phyloP scores from a whole-genome alignment of 2,113 vertebrate species.

The Grammomys surdaster region DNA sequence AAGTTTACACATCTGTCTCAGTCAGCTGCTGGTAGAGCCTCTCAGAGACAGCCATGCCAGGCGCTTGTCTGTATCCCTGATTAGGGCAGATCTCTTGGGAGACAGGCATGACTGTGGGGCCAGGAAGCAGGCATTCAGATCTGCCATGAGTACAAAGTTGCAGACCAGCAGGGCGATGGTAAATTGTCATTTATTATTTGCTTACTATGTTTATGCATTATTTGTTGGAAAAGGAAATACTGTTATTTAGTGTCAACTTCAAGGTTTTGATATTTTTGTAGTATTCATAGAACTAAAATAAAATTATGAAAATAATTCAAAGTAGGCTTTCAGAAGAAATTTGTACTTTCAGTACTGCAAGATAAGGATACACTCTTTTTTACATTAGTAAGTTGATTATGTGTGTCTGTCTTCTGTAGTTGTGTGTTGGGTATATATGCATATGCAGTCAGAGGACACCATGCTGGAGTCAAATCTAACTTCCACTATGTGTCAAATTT shows the following conservation, averaged over 20 bases:
- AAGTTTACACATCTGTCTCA: too few relatives aligned
- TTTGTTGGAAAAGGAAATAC: neutral
- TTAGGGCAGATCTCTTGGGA: too few relatives aligned
- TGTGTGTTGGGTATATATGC: too few relatives aligned
- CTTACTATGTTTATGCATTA: neutral
- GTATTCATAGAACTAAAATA: neutral
- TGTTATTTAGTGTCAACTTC: neutral
- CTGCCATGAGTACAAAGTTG: too few relatives aligned
- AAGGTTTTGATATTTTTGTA: neutral
- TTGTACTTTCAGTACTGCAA: neutral
- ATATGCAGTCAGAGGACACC: neutral
- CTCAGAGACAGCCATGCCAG: too few relatives aligned
- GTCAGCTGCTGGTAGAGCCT: too few relatives aligned
- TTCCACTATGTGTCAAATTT: neutral
- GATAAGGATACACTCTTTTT: neutral
- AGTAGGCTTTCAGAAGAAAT: neutral
- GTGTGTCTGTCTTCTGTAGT: neutral
- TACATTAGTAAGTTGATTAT: neutral
- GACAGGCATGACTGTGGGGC: too few relatives aligned
- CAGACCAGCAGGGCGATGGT: too few relatives aligned
- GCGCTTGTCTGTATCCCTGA: too few relatives aligned
- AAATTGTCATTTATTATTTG: neutral
- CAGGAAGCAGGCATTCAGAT: too few relatives aligned
- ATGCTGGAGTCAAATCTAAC: neutral
- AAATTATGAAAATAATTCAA: neutral